Percentiles rank a stretch among this genome's conserved stretches.
These are phyloP conservation scores for Pristionchus exspectatus DNA, from an alignment of 2,888 invertebrate genomes.

Conservation along the genomic window DNA sequence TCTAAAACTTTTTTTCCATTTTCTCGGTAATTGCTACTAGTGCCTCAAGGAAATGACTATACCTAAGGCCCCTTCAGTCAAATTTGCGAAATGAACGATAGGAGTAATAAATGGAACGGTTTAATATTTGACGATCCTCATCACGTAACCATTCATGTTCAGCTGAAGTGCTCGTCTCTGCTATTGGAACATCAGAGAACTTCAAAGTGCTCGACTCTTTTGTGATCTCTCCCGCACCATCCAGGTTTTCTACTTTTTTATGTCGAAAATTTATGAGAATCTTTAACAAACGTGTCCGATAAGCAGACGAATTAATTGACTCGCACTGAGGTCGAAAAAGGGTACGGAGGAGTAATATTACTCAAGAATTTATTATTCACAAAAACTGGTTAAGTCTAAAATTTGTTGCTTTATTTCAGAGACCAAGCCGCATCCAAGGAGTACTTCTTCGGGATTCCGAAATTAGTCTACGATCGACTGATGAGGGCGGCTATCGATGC, in stretches of 20 bases:
- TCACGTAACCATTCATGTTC: no score
- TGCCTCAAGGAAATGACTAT: not conserved
- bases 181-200: not conserved
- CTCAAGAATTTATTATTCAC: not conserved
- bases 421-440: not conserved
- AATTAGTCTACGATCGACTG: not conserved
- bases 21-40: not conserved
- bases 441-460: not conserved
- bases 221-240: not conserved
- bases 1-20: no score
- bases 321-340: no score
- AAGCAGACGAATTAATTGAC: no score
- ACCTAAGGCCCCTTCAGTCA: not conserved
- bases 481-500: not conserved
- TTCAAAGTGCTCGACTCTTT: not conserved
- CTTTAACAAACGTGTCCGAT: no score
- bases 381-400: not conserved
- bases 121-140: no score
- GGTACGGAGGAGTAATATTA: no score
- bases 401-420: not conserved
- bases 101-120: not conserved
- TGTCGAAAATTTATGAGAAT: not conserved
- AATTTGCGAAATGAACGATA: not conserved
- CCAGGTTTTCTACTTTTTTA: not conserved
- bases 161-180: constrained; percentile 16